Base-by-base conservation (phyloP, 2,113 vertebrate species). In the Cinclus mexicanus region DNA sequence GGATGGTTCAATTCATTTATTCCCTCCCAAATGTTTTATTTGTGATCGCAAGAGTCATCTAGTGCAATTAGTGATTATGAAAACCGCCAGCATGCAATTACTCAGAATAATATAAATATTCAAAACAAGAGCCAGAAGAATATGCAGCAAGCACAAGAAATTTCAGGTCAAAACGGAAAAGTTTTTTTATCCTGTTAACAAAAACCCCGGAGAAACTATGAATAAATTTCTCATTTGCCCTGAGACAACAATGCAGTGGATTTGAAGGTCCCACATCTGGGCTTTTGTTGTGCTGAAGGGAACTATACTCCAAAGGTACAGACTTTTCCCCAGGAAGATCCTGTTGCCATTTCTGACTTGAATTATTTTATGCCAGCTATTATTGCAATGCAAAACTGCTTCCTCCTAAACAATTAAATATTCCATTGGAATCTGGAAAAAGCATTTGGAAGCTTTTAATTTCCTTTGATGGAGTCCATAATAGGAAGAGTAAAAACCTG, bases 1-100 rank as follows among this genome's bases (percentile, higher is more conserved):
- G 94, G 41, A 95, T 83, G 63, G 31, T 84, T 97, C 77, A 87
- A 87, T 96, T 97, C 87, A 93, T 97, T 97, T 96, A 96, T 95
- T 96, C 59, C 76, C 64, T 97, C 90, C 50, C 47, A 1, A 93
- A 96, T 79, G 83, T 46, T 92, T 80, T 95, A 41, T 94, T 98
- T 97, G 92, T 97, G 90, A 84, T 96, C 97, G 87, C 90, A 89
- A 87, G 85, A 97, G 93, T 97, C 74, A 97, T 97, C 95, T 78
- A 95, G 81, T 95, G n/a, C 79, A 96, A 97, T 96, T 97, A 97
- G 93, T 59, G 76, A 87, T 96, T 97, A 96, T 96, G 82, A 94
- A 96, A 96, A 97, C 96, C 97, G 69, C 95, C 96, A 97, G 72
- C 57, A 78, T 91, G 78, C 53, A 90, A 91, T 97, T 94, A 97